Base-by-base conservation (phyloP, 2,797 vertebrate genomes). In the Tarsius wallacei region DNA sequence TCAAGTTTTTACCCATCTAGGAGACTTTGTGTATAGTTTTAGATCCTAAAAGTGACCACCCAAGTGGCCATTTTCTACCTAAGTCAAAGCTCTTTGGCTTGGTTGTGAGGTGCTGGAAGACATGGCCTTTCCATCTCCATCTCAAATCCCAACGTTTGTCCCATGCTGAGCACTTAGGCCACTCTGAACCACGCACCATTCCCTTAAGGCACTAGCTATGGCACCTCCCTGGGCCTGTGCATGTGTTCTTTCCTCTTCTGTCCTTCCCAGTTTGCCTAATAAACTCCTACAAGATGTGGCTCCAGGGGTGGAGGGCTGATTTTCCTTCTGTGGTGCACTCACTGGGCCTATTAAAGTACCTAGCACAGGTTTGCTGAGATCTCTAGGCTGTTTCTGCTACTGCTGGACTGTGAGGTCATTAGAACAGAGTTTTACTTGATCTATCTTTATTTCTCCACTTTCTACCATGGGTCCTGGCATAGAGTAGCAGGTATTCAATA, bases 281-380 rank as follows among this genome's bases (percentile, higher is more conserved):
- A 42, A 83, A n/a, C 26, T 28, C 74, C 74, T 63, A 0, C 10
- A 73, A 36, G 49, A 49, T 5, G 2, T 0, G 7, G 31, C 71
- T 1, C 84, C 77, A 14, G 10, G 14, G 53, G 17, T 7, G 2
- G 4, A 28, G 47, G 78, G 22, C 78, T 33, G 22, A 2, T 13
- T 78, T 21, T 53, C 17, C 70, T 76, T 28, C 24, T 19, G 26
- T 7, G 0, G 2, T 19, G 2, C 64, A 28, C n/a, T 14, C 22
- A 5, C 26, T 1, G 47, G 28, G 16, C 53, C n/a, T 0, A 2
- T 21, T 5, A 10, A 26, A 33, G 22, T 16, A 2, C 15, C 42
- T 9, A 10, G 28, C 3, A 15, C 0, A 1, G 10, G 0, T 64
- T 31, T 49, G 28, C 57, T 5, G 1, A 5, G 42, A 68, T 5